These are phyloP conservation scores for Abscondita cerata DNA, from an alignment of 2,888 invertebrate species.

Conservation along the genomic window DNA sequence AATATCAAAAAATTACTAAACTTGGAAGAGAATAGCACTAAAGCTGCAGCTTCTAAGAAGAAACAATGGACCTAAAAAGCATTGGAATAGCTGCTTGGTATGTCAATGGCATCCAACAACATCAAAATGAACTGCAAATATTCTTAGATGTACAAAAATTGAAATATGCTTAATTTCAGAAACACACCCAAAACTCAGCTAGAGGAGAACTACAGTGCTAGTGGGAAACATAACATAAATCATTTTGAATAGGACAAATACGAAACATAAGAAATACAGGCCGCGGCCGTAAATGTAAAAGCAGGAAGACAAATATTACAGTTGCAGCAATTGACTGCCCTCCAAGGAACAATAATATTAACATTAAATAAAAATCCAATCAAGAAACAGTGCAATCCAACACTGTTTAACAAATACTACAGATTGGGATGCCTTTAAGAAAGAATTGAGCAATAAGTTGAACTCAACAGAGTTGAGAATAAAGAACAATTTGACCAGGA, in stretches of 20 bases:
- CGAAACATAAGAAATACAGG: background rate
- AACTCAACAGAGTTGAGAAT: conserved; percentile 5
- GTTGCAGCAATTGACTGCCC: no score
- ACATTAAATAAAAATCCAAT: conserved; percentile 7
- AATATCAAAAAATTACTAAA: background rate
- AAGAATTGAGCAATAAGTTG: conserved; percentile 6
- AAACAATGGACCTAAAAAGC: conserved; percentile 2
- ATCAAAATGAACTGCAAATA: conserved; percentile 11
- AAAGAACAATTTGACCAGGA: background rate
- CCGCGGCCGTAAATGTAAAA: no score
- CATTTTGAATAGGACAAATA: no score
- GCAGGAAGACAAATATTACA: no score
- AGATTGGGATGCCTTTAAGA: background rate
- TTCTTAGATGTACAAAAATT: conserved; percentile 8
- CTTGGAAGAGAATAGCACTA: conserved; percentile 7
- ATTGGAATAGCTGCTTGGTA: conserved; percentile 2
- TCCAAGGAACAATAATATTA: conserved; percentile 1
- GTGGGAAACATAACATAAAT: conserved; percentile 4
- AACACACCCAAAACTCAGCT: conserved; percentile 7
- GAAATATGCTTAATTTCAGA: conserved; percentile 2
- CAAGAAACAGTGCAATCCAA: background rate
- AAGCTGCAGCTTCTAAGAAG: conserved; percentile 3
- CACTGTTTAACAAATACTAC: conserved; percentile 8
- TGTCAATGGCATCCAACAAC: conserved; percentile 10
- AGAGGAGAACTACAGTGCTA: conserved; percentile 12